Evolutionary conservation across 2,113 vertebrate genomes (phyloP).

Genomic region (Pardalotus punctatus): DNA sequence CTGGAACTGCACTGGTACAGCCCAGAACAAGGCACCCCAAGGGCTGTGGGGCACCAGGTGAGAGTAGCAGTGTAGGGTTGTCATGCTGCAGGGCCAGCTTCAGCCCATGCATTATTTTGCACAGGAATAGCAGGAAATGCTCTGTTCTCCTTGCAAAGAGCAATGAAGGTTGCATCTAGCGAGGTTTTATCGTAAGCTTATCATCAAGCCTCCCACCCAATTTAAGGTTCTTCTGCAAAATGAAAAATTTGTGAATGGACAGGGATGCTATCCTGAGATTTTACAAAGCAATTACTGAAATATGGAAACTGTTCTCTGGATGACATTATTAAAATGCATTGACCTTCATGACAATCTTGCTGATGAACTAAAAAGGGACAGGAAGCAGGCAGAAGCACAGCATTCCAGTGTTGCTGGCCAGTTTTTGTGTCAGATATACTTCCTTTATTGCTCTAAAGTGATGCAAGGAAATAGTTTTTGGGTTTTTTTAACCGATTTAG

Average conservation of each 20-base stretch:
- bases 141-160: background rate
- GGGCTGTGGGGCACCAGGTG: background rate
- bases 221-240: background rate
- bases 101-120: background rate
- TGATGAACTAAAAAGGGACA: background rate
- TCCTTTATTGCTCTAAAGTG: background rate
- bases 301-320: background rate
- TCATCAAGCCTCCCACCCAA: background rate
- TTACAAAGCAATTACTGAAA: background rate
- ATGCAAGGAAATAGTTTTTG: background rate
- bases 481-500: background rate
- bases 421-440: background rate
- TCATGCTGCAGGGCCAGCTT: background rate
- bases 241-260: background rate
- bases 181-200: background rate
- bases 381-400: background rate
- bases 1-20: background rate
- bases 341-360: slow-evolving; percentile 34
- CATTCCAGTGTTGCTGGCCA: background rate
- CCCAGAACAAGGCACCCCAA: background rate
- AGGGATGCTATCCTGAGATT: background rate
- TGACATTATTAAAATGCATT: background rate
- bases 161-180: background rate
- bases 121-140: background rate
- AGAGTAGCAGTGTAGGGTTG: background rate